These are phyloP conservation scores for Pandemis heparana DNA, from an alignment of 2,888 invertebrate genomes.

Conservation along the genomic window DNA sequence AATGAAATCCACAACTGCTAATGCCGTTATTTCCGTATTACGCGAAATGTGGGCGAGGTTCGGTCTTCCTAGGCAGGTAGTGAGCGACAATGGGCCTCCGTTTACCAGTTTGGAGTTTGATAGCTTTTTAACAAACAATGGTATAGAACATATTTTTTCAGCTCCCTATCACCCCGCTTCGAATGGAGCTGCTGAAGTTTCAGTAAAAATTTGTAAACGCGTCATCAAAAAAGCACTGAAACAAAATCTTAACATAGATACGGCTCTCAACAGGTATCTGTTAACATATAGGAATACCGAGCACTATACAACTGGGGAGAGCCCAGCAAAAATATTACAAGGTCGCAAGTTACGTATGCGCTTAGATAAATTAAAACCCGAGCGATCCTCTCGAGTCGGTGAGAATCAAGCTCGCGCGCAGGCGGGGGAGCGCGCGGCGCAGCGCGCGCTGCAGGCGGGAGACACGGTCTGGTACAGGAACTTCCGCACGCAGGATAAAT, in stretches of 20 bases:
- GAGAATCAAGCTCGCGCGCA: too few species aligned
- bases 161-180: slow-evolving; percentile 10
- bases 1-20: neutral
- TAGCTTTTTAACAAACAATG: neutral
- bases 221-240: neutral
- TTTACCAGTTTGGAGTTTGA: neutral
- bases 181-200: neutral
- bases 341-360: slow-evolving; percentile 29
- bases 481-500: slow-evolving; percentile 4
- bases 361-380: slow-evolving; percentile 12
- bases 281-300: slow-evolving; percentile 39
- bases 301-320: slow-evolving; percentile 39
- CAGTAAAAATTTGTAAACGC: neutral
- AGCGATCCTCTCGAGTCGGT: too few species aligned
- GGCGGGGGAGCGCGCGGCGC: too few species aligned
- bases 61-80: neutral
- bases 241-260: slow-evolving; percentile 5
- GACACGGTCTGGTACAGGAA: too few species aligned
- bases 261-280: too few species aligned
- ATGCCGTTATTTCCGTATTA: neutral
- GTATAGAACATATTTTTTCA: neutral
- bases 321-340: too few species aligned
- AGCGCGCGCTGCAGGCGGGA: too few species aligned
- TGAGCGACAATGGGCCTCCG: neutral
- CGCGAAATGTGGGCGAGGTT: neutral